Conservation (phyloP, 2,797 vertebrate species). For the Cynodonichthys magdalenae region DNA sequence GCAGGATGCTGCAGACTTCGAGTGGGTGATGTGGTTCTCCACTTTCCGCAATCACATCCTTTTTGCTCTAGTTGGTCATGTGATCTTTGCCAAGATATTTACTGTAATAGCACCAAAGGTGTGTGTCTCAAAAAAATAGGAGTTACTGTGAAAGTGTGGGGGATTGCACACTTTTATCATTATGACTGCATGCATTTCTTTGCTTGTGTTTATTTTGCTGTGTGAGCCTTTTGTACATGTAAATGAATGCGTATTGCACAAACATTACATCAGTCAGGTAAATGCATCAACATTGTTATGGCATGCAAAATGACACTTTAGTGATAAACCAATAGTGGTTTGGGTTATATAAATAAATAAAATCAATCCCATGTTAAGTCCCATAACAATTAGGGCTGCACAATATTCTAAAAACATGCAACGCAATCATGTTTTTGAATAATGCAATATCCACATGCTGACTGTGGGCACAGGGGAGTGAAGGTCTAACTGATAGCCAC, state of each 20-base stretch:
- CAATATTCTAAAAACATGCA: too few relatives aligned
- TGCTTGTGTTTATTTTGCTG: background rate
- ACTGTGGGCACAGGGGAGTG: too few relatives aligned
- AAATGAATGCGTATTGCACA: background rate
- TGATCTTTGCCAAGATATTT: conserved; percentile 95
- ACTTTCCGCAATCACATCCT: conserved; percentile 94
- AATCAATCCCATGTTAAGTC: background rate
- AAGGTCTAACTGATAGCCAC: too few relatives aligned
- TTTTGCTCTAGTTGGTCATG: conserved; percentile 90
- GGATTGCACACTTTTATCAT: background rate
- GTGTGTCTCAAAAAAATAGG: conserved; percentile 50
- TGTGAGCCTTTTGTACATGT: background rate
- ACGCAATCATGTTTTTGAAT: too few relatives aligned
- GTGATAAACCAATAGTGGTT: conserved; percentile 8
- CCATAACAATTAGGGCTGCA: too few relatives aligned
- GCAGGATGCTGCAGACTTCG: conserved; percentile 94
- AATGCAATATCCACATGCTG: too few relatives aligned
- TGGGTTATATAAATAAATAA: background rate
- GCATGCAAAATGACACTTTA: background rate
- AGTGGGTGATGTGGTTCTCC: conserved; percentile 98
- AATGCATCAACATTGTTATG: background rate
- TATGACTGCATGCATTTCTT: conserved; percentile 17
- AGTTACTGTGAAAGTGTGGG: conserved; percentile 2
- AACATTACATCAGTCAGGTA: background rate
- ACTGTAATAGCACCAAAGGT: conserved; percentile 90